These are phyloP conservation scores for Drosophila mauritiana DNA, from an alignment of 1,140 invertebrate species.

Conservation along the genomic window DNA sequence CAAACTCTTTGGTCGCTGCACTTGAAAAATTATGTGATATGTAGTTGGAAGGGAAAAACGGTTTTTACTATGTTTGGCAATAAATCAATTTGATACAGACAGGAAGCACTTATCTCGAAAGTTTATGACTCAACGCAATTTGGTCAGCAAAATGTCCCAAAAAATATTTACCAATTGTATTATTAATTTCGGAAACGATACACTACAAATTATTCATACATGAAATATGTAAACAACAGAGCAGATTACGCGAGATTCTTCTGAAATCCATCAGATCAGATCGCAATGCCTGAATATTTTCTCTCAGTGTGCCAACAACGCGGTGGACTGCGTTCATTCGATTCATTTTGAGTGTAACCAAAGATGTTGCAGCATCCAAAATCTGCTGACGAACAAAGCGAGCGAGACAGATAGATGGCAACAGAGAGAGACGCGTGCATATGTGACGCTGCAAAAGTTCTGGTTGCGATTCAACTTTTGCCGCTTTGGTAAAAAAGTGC, in stretches of 20 bases:
- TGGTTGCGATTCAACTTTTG: constrained; percentile 55
- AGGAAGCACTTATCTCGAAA: too few species aligned
- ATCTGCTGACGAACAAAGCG: constrained; percentile 39
- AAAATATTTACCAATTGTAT: too few species aligned
- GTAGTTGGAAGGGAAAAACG: too few species aligned
- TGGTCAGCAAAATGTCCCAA: too few species aligned
- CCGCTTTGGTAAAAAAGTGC: constrained; percentile 49
- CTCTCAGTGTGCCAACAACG: background rate
- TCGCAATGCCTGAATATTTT: too few species aligned
- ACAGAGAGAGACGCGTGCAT: constrained; percentile 7
- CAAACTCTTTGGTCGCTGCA: background rate
- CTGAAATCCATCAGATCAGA: too few species aligned
- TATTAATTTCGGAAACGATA: too few species aligned
- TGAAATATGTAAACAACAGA: too few species aligned
- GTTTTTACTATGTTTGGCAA: background rate
- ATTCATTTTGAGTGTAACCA: constrained; percentile 54
- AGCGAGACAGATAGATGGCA: constrained; percentile 5
- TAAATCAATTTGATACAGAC: background rate
- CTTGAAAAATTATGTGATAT: background rate
- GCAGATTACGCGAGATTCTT: too few species aligned
- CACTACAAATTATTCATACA: too few species aligned
- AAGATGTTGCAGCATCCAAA: constrained; percentile 37
- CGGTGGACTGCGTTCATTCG: background rate
- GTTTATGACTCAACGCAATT: background rate
- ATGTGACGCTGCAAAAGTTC: constrained; percentile 40